Conservation (phyloP, 2,797 vertebrate species). For the Microctenopoma steveboyesi region DNA sequence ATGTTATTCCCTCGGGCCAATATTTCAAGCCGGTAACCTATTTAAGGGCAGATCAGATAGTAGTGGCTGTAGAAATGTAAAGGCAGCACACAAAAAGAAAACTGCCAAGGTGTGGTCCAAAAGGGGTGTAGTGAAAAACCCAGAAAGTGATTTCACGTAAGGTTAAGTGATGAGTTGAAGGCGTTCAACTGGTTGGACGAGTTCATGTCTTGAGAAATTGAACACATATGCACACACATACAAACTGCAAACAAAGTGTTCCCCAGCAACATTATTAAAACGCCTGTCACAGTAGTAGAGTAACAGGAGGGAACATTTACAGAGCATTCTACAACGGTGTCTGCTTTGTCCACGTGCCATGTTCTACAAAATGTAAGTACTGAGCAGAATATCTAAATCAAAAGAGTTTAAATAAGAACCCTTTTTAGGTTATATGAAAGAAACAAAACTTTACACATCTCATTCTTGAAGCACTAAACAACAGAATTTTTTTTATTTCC, state of each 20-base stretch:
- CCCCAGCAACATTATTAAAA: neutral
- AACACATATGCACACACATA: slow-evolving; percentile 30
- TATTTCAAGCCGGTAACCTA: slow-evolving; percentile 77
- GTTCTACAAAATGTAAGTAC: too few species aligned
- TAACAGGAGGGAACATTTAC: too few species aligned
- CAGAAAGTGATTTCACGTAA: slow-evolving; percentile 15
- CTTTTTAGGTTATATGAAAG: too few species aligned
- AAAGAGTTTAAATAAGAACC: too few species aligned
- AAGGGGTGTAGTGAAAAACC: neutral
- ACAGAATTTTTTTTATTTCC: too few species aligned
- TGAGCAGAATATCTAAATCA: too few species aligned
- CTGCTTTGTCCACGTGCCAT: too few species aligned
- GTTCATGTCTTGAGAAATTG: slow-evolving; percentile 41
- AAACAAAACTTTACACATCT: too few species aligned
- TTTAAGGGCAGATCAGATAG: slow-evolving; percentile 66
- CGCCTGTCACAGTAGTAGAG: too few species aligned
- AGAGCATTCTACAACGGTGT: too few species aligned
- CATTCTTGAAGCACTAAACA: too few species aligned
- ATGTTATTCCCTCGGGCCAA: slow-evolving; percentile 72
- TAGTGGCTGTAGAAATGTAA: slow-evolving; percentile 30
- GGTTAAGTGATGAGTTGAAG: slow-evolving; percentile 13
- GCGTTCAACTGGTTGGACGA: slow-evolving; percentile 37
- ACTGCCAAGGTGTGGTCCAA: slow-evolving; percentile 14
- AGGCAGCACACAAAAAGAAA: slow-evolving; percentile 14
- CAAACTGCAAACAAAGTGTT: neutral